A percentile compares a stretch with the other conserved stretches of the same genome.
These are phyloP conservation scores for Chromobotia macracanthus DNA, from an alignment of 2,797 vertebrate species.

Conservation along the genomic window DNA sequence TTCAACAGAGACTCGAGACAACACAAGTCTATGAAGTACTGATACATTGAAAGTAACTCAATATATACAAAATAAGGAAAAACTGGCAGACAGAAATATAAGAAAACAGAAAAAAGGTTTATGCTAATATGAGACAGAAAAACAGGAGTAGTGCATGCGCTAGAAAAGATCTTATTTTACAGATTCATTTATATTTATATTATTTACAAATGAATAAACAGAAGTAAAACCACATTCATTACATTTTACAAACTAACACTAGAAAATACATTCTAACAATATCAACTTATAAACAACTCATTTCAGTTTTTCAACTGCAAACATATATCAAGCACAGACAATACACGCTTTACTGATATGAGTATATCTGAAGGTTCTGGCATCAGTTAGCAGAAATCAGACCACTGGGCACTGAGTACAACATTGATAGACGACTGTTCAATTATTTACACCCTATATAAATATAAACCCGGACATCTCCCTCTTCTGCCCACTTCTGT, in stretches of 20 bases:
- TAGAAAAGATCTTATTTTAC: too few relatives aligned
- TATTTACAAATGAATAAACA: too few relatives aligned
- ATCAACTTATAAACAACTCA: too few relatives aligned
- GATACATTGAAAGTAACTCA: neutral
- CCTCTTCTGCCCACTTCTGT: constrained; percentile 12
- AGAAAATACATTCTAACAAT: too few relatives aligned
- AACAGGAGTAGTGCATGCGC: neutral
- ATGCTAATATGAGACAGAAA: neutral
- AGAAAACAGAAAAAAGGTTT: neutral
- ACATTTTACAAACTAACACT: too few relatives aligned
- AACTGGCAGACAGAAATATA: neutral
- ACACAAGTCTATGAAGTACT: neutral
- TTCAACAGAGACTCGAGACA: constrained; percentile 37
- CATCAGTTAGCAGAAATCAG: constrained; percentile 10
- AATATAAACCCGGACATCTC: constrained; percentile 49
- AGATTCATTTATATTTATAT: neutral
- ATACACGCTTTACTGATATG: too few relatives aligned
- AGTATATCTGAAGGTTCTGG: neutral
- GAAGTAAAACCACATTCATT: too few relatives aligned
- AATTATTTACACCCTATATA: constrained; percentile 49
- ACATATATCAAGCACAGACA: too few relatives aligned
- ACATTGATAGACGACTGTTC: constrained; percentile 19
- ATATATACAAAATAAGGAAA: neutral
- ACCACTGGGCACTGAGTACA: constrained; percentile 39
- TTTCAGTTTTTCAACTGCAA: too few relatives aligned